A percentile compares a stretch with the other conserved stretches of the same genome.
Conservation (phyloP, 1,140 invertebrate species). For the Thaumetopoea pityocampa region DNA sequence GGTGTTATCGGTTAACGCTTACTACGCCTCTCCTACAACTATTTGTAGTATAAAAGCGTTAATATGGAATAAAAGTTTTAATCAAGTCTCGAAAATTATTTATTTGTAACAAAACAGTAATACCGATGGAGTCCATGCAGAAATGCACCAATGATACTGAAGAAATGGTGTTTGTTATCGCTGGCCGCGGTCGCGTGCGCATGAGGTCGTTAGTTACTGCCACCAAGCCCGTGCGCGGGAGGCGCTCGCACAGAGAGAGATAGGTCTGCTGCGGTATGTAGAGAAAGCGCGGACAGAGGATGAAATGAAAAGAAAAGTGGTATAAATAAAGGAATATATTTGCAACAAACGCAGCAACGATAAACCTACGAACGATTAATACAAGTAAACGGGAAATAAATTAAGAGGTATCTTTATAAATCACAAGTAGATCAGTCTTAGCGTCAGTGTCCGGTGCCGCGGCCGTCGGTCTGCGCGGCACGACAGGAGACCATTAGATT, state of each 20-base stretch:
- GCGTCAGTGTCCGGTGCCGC: conserved; percentile 26
- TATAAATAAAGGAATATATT: conserved; percentile 73
- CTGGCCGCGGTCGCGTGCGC: conserved; percentile 50
- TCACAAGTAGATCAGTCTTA: conserved; percentile 63
- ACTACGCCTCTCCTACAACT: conserved; percentile 65
- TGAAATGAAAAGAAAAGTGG: conserved; percentile 72
- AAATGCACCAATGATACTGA: conserved; percentile 70
- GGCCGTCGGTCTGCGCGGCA: conserved; percentile 51
- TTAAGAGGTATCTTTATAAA: conserved; percentile 44
- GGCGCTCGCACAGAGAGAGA: conserved; percentile 55
- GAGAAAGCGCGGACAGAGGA: conserved; percentile 68
- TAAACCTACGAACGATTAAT: conserved; percentile 54
- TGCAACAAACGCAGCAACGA: conserved; percentile 73
- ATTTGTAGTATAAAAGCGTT: conserved; percentile 54
- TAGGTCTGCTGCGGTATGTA: conserved; percentile 63
- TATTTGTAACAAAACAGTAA: conserved; percentile 62
- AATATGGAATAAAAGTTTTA: conserved; percentile 45
- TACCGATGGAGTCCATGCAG: conserved; percentile 67
- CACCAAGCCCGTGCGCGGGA: conserved; percentile 64
- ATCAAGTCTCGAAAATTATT: conserved; percentile 27
- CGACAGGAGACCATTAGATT: conserved; percentile 54
- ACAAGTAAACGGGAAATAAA: conserved; percentile 52
- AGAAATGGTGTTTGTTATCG: conserved; percentile 72
- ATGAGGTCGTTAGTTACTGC: conserved; percentile 58
- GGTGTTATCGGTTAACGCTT: conserved; percentile 55